Evolutionary conservation across 2,113 vertebrate species (phyloP), one percentile per base, ranked within the genome.

Genomic region (Mirounga angustirostris): DNA sequence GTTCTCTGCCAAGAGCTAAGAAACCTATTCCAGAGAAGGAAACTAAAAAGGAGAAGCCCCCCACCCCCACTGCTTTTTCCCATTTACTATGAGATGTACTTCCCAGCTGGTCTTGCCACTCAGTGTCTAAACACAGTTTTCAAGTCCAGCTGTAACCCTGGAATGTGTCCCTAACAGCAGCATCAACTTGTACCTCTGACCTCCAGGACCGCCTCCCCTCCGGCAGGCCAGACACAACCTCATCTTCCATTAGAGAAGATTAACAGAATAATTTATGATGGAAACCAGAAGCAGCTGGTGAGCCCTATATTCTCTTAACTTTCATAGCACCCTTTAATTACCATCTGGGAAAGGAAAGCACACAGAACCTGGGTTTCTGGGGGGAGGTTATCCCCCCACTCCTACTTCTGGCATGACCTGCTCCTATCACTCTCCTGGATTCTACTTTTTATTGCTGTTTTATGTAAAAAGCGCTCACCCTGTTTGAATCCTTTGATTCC

Each of bases 251-350:
- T 88, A 59, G 15, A 82, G 11, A 82, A 73, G 1, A 30, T 2
- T 67, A 67, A 33, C 4, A 83, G 61, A 95, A 88, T 90, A 96
- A 88, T 92, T 90, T 40, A 74, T 54, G 40, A 76, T 43, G 67
- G 87, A 97, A 59, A 83, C 56, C 74, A 56, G 59, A 91, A 91
- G 61, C 40, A 83, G 1, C 15, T 84, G 58, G 28, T 67, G 24
- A 94, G 76, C 1, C 0, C 59, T 74, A 7, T 36, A 28, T 92
- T 88, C 61, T 95, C 50, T 92, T 15, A 83, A 73, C 79, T 87
- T 82, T 15, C 46, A 59, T 74, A 33, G 22, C 16, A 73, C 40
- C 91, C 26, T 36, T 40, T 93, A 95, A 78, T 33, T 33, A 67
- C 30, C 40, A 82, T 30, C 67, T n/a, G 50, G 67, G 30, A 73